These are phyloP conservation scores for Cossypha niveicapilla DNA, from an alignment of 2,797 vertebrate genomes.

Conservation along the genomic window DNA sequence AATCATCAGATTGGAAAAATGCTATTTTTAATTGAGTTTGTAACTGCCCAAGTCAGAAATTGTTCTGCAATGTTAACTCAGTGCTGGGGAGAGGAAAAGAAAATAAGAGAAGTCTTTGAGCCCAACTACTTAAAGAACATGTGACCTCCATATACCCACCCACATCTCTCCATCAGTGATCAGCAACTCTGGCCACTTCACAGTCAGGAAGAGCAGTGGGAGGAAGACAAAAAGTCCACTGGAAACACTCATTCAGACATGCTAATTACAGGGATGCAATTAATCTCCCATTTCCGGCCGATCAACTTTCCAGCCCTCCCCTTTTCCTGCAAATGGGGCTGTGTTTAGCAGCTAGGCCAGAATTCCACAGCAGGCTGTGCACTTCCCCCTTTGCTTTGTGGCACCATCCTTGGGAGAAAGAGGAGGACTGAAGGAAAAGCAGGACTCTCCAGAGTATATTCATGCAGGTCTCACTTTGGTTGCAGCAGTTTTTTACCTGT, in stretches of 20 bases:
- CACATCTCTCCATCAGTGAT: neutral
- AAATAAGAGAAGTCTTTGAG: neutral
- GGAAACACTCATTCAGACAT: neutral
- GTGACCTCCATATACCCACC: neutral
- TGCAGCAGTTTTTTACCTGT: accelerated
- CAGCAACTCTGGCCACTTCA: neutral
- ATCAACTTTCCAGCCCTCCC: neutral
- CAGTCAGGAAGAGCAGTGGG: neutral
- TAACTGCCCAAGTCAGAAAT: neutral
- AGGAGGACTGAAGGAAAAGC: neutral
- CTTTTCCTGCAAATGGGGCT: neutral
- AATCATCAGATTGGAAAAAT: neutral
- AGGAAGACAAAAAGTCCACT: neutral
- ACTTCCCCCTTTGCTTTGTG: neutral
- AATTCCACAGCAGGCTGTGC: accelerated
- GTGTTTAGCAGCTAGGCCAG: neutral
- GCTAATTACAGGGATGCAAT: constrained; percentile 8
- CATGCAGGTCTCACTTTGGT: accelerated
- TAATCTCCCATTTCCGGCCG: neutral
- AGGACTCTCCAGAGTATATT: neutral
- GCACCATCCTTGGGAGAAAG: accelerated
- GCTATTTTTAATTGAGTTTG: neutral
- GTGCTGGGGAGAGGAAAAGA: neutral
- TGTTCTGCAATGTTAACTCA: neutral
- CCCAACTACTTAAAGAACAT: neutral